phyloP scores from a whole-genome alignment of 2,888 invertebrate genomes.

The Trissonchulus sp. region DNA sequence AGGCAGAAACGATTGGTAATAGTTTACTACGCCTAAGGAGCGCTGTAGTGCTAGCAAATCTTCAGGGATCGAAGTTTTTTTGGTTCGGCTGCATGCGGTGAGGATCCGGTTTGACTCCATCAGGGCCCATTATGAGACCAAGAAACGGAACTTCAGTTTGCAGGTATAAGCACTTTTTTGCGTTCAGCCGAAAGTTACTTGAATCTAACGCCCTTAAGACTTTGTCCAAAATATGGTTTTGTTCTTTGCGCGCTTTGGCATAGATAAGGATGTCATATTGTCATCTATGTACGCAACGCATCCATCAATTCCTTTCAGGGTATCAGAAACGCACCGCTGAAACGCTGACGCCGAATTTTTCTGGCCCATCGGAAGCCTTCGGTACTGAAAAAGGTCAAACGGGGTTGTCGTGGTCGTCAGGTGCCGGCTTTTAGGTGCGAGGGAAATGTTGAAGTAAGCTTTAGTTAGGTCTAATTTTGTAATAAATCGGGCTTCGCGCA shows the following conservation, averaged over 20 bases:
- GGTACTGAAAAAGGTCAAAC: background rate
- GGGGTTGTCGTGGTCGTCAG: constrained; percentile 1
- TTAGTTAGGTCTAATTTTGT: background rate
- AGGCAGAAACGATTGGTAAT: too few species aligned
- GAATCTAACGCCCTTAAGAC: background rate
- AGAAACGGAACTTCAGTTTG: constrained; percentile 4
- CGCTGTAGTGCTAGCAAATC: too few species aligned
- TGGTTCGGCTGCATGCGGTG: too few species aligned
- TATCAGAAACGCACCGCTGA: background rate
- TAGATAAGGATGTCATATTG: too few species aligned
- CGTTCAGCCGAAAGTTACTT: background rate
- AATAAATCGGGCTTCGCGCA: background rate
- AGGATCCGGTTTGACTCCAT: too few species aligned
- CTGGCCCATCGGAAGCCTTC: background rate
- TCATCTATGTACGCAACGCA: constrained; percentile 9
- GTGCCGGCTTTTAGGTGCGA: background rate
- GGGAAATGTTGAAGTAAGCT: too few species aligned
- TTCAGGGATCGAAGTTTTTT: too few species aligned
- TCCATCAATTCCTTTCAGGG: too few species aligned
- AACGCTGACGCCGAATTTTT: background rate
- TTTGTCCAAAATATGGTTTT: background rate
- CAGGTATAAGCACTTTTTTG: background rate
- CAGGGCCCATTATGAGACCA: background rate
- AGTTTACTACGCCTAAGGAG: too few species aligned
- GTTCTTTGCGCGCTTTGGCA: background rate